Evolutionary conservation across 2,888 invertebrate species (phyloP).

Genomic region (Dicycla oo): DNA sequence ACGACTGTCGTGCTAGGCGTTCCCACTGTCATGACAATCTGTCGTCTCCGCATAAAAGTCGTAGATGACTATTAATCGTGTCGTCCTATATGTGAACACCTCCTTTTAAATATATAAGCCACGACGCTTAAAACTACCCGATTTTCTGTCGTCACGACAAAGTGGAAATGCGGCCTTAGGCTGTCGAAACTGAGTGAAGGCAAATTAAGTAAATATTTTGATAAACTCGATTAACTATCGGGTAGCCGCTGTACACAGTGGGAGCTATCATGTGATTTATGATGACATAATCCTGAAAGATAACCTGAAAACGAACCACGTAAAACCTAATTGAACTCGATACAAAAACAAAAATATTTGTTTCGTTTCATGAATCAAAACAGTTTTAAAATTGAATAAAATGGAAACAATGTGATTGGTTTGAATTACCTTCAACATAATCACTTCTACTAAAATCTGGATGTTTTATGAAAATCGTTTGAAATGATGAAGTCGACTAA

Average conservation of each 20-base stretch:
- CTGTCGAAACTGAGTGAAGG: slow-evolving; percentile 6
- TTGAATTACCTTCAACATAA: neutral
- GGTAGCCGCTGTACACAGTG: slow-evolving; percentile 7
- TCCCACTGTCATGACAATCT: too few relatives aligned
- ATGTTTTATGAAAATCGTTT: neutral
- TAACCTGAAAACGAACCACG: neutral
- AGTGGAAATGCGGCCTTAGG: too few relatives aligned
- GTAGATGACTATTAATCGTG: too few relatives aligned
- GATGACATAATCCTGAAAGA: slow-evolving; percentile 3
- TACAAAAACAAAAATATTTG: neutral
- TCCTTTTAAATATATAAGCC: too few relatives aligned
- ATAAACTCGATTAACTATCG: slow-evolving; percentile 35
- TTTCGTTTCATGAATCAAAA: neutral
- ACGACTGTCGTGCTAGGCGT: too few relatives aligned
- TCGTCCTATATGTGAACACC: too few relatives aligned
- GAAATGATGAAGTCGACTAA: too few relatives aligned
- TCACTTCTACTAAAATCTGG: neutral
- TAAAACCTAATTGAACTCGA: neutral
- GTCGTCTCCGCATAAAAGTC: too few relatives aligned
- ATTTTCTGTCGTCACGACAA: too few relatives aligned
- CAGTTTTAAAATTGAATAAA: neutral
- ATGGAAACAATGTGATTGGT: neutral
- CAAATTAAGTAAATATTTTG: slow-evolving; percentile 45
- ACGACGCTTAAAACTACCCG: too few relatives aligned
- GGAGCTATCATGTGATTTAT: slow-evolving; percentile 18